A percentile compares a stretch with the other conserved stretches of the same genome.
Conservation (phyloP, 2,888 invertebrate genomes). For the Scaptomyza caliginosa region DNA sequence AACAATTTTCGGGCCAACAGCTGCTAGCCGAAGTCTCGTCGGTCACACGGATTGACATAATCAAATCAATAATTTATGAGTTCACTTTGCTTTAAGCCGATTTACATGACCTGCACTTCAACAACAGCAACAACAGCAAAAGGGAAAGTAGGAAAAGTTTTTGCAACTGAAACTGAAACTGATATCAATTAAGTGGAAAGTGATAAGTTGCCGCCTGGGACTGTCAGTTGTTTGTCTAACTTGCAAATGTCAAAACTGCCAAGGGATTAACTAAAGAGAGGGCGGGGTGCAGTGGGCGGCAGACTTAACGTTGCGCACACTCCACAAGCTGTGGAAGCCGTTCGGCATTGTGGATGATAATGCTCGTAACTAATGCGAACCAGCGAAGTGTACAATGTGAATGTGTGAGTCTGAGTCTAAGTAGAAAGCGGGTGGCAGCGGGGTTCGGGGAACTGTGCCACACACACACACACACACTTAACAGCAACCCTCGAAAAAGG, state of each 20-base stretch:
- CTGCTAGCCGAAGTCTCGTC: slow-evolving; percentile 24
- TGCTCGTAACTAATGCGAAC: slow-evolving; percentile 51
- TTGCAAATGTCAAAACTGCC: slow-evolving; percentile 39
- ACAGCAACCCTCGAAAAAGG: slow-evolving; percentile 51
- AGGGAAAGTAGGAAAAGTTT: slow-evolving; percentile 46
- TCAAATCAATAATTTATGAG: slow-evolving; percentile 79
- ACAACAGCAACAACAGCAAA: slow-evolving; percentile 12
- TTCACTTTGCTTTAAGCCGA: slow-evolving; percentile 75
- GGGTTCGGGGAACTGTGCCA: background rate
- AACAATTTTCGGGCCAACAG: slow-evolving; percentile 49
- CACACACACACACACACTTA: slow-evolving; percentile 32
- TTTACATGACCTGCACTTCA: slow-evolving; percentile 74
- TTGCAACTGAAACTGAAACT: slow-evolving; percentile 62
- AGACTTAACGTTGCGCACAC: slow-evolving; percentile 61
- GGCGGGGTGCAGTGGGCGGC: background rate
- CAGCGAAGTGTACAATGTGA: slow-evolving; percentile 54
- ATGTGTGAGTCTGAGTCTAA: background rate
- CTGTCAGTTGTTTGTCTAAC: slow-evolving; percentile 66
- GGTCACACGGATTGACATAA: slow-evolving; percentile 68
- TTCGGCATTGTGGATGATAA: slow-evolving; percentile 65
- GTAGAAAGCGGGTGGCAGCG: background rate
- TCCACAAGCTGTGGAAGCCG: slow-evolving; percentile 58
- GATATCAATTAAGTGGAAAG: slow-evolving; percentile 77
- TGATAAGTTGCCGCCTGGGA: slow-evolving; percentile 67
- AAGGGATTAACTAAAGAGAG: slow-evolving; percentile 6